phyloP scores from a whole-genome alignment of 2,888 invertebrate genomes.

The Apamea crenata region DNA sequence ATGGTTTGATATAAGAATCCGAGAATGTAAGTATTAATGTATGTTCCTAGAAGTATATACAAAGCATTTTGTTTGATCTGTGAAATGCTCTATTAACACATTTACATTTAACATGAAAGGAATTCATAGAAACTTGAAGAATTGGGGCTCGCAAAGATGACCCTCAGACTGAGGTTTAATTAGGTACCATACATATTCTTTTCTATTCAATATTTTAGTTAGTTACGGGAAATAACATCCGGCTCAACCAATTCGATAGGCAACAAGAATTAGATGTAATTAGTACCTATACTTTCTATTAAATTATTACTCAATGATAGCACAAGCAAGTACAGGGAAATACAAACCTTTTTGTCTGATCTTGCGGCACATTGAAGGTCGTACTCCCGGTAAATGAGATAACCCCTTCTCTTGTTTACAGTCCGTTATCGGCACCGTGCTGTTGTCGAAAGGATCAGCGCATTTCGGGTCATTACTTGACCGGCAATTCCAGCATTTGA shows the following conservation, averaged over 20 bases:
- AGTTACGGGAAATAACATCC: background rate
- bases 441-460: slow-evolving; percentile 97
- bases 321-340: background rate
- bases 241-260: background rate
- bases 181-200: background rate
- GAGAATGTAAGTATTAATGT: too few species aligned
- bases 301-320: background rate
- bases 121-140: background rate
- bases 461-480: slow-evolving; percentile 97
- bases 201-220: background rate
- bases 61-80: background rate
- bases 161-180: background rate
- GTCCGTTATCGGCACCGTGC: slow-evolving; percentile 96
- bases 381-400: slow-evolving; percentile 92
- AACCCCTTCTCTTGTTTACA: slow-evolving; percentile 92
- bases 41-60: background rate
- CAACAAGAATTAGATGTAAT: slow-evolving; percentile 3
- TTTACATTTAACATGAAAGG: background rate
- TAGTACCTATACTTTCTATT: background rate
- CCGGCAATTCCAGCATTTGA: slow-evolving; percentile 98
- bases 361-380: slow-evolving; percentile 97
- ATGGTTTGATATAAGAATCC: too few species aligned
- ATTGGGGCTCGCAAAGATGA: background rate
- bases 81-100: background rate
- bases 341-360: slow-evolving; percentile 95